Percentiles rank a stretch among this genome's conserved stretches.
These are phyloP conservation scores for Oscheius sp. DNA, from an alignment of 2,888 invertebrate species.

Conservation along the genomic window DNA sequence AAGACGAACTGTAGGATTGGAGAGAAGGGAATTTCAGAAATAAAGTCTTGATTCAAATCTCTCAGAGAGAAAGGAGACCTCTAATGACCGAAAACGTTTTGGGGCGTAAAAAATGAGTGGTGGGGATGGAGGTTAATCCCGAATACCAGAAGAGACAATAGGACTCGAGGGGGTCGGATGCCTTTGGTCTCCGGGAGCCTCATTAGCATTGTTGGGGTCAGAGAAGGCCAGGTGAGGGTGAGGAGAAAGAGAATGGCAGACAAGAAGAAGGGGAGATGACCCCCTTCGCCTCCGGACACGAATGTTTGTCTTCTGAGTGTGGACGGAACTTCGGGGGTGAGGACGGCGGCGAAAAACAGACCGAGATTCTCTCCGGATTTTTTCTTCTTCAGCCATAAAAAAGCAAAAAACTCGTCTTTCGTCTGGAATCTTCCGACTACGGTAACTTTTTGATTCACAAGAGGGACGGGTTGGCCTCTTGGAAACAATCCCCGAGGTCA, in stretches of 20 bases:
- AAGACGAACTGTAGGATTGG: no score
- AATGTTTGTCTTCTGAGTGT: conserved; percentile 22
- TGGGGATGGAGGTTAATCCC: conserved; percentile 17
- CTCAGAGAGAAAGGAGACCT: neutral
- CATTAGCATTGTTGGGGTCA: conserved; percentile 28
- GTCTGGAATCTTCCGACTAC: no score
- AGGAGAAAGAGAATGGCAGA: neutral
- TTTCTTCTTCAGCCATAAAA: no score
- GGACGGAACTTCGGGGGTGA: conserved; percentile 6
- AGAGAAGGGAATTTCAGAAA: no score
- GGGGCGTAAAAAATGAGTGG: neutral
- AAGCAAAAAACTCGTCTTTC: neutral
- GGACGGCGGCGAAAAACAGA: neutral
- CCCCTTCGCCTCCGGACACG: conserved; percentile 17
- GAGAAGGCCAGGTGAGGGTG: conserved; percentile 6
- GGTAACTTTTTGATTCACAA: no score
- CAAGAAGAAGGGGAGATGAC: conserved; percentile 4
- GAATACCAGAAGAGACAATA: conserved; percentile 1
- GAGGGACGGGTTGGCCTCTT: no score
- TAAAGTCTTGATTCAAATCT: no score
- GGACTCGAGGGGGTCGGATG: conserved; percentile 24
- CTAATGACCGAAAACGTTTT: neutral
- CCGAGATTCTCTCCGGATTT: no score
- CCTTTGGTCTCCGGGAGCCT: conserved; percentile 22
- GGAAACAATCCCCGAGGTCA: no score